phyloP scores from a whole-genome alignment of 2,888 invertebrate genomes.

The Osmoderma eremita region DNA sequence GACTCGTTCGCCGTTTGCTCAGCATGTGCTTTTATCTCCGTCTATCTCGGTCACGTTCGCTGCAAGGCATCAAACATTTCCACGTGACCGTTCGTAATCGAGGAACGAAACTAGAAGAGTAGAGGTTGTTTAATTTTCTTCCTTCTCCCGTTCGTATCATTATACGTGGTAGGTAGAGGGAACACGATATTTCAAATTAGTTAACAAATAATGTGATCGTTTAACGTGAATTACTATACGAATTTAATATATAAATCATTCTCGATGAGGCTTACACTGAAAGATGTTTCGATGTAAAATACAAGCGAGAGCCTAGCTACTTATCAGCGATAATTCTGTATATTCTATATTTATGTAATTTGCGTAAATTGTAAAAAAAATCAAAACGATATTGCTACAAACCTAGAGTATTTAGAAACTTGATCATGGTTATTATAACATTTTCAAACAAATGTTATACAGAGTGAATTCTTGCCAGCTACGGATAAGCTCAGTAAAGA shows the following conservation, averaged over 20 bases:
- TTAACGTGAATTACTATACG: constrained; percentile 18
- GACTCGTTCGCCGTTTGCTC: neutral
- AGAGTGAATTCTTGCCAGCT: too few species aligned
- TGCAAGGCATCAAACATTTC: constrained; percentile 44
- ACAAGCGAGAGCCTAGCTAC: too few species aligned
- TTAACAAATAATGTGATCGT: constrained; percentile 27
- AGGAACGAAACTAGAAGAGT: constrained; percentile 17
- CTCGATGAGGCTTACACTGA: too few species aligned
- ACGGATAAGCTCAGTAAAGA: too few species aligned
- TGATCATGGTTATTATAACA: too few species aligned
- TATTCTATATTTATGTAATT: too few species aligned
- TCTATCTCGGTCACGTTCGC: constrained; percentile 43
- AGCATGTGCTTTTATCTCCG: constrained; percentile 37
- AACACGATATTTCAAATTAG: constrained; percentile 33
- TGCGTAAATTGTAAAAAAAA: too few species aligned
- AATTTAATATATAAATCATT: constrained; percentile 9
- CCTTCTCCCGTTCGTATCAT: neutral
- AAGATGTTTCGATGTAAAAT: too few species aligned
- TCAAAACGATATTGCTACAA: too few species aligned
- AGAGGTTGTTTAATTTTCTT: constrained; percentile 7
- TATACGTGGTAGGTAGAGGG: constrained; percentile 11
- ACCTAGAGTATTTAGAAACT: too few species aligned
- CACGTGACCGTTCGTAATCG: constrained; percentile 23
- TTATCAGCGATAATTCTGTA: too few species aligned
- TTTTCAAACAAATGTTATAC: too few species aligned